A percentile compares a stretch with the other conserved stretches of the same genome.
Conservation (phyloP, 2,113 vertebrate species). For the Terrapene triunguis region DNA sequence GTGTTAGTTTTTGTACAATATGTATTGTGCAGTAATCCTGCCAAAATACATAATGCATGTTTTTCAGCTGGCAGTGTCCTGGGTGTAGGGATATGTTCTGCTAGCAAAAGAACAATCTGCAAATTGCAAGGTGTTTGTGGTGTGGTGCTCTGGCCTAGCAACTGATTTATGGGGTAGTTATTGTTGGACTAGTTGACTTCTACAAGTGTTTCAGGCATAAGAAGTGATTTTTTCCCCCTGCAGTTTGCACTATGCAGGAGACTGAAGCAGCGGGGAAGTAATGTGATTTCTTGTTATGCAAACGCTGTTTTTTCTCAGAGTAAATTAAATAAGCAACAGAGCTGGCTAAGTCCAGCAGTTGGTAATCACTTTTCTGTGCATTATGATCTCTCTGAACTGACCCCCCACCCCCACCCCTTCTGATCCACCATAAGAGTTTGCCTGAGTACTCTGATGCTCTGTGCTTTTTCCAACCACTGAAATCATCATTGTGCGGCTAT, state of each 20-base stretch:
- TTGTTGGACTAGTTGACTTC: not conserved
- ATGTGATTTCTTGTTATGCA: not conserved
- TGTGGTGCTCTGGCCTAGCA: accelerated
- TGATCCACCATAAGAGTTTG: not conserved
- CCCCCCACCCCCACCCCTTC: not conserved
- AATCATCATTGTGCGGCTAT: accelerated
- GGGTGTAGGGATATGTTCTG: not conserved
- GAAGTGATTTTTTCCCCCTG: not conserved
- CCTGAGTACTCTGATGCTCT: accelerated
- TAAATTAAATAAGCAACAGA: not conserved
- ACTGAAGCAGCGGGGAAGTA: accelerated
- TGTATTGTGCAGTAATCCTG: not conserved
- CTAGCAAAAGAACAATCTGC: not conserved
- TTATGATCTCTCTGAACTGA: accelerated
- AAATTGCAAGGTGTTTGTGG: accelerated
- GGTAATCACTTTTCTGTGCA: accelerated
- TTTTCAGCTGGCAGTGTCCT: not conserved
- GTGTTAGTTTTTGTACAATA: not conserved
- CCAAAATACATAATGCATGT: not conserved
- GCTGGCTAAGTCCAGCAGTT: no score
- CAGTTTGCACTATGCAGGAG: accelerated
- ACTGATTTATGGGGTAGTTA: accelerated
- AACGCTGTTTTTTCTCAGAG: not conserved
- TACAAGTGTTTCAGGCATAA: accelerated
- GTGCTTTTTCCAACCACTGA: not conserved